These are phyloP conservation scores for Chloropsis cyanopogon DNA, from an alignment of 2,113 vertebrate genomes.

Conservation along the genomic window DNA sequence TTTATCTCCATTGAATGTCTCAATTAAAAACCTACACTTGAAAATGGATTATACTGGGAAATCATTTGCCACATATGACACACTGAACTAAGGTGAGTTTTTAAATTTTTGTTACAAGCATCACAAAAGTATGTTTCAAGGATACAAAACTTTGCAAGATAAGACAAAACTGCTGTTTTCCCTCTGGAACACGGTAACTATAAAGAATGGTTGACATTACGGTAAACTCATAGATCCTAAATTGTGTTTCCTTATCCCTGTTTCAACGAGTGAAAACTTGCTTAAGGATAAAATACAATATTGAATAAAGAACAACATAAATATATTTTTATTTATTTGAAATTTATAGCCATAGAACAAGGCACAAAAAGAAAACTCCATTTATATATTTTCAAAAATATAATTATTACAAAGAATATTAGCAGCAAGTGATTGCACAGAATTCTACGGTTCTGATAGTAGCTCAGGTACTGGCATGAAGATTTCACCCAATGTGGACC, in stretches of 20 bases:
- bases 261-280: background rate
- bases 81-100: background rate
- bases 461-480: background rate
- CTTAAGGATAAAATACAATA: background rate
- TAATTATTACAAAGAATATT: background rate
- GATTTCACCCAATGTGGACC: background rate
- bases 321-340: background rate
- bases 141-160: background rate
- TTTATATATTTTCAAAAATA: background rate
- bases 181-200: background rate
- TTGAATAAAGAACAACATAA: background rate
- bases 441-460: background rate
- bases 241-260: background rate
- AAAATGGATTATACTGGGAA: background rate
- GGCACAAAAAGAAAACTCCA: background rate
- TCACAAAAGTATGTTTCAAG: background rate
- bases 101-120: background rate
- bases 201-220: background rate
- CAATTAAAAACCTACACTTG: background rate
- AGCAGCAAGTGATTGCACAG: background rate
- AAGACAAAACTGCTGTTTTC: background rate
- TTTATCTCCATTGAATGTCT: background rate
- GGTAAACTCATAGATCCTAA: background rate
- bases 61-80: background rate
- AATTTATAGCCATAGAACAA: background rate